A percentile compares a stretch with the other conserved stretches of the same genome.
These are phyloP conservation scores for Peribatodes rhomboidaria DNA, from an alignment of 2,888 invertebrate genomes.

Conservation along the genomic window DNA sequence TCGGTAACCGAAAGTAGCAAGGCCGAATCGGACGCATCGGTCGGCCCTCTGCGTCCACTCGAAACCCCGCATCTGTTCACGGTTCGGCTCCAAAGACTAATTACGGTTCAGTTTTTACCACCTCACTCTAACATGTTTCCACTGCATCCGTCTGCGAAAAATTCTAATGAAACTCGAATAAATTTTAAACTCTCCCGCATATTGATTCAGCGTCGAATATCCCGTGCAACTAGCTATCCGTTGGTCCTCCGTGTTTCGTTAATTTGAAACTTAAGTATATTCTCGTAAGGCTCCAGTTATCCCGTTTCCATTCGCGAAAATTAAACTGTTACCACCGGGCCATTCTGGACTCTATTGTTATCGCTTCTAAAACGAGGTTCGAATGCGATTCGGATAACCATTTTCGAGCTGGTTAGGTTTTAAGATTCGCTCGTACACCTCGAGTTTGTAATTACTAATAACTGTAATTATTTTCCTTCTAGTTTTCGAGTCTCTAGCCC, in stretches of 20 bases:
- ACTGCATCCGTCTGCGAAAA: slow-evolving; percentile 63
- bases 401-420: slow-evolving; percentile 68
- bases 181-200: slow-evolving; percentile 60
- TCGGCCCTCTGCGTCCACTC: slow-evolving; percentile 48
- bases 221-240: slow-evolving; percentile 45
- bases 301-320: slow-evolving; percentile 54
- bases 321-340: slow-evolving; percentile 54
- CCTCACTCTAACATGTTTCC: slow-evolving; percentile 69
- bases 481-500: slow-evolving; percentile 55
- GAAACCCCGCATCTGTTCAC: slow-evolving; percentile 62
- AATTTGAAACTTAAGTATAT: slow-evolving; percentile 63
- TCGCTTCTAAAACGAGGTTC: slow-evolving; percentile 52
- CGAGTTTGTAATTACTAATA: slow-evolving; percentile 74
- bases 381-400: slow-evolving; percentile 53
- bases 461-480: slow-evolving; percentile 68
- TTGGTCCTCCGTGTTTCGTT: slow-evolving; percentile 47
- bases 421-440: slow-evolving; percentile 68
- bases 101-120: slow-evolving; percentile 78
- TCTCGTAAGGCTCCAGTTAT: slow-evolving; percentile 61
- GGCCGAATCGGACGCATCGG: slow-evolving; percentile 56
- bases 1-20: slow-evolving; percentile 43
- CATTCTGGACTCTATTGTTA: slow-evolving; percentile 61
- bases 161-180: slow-evolving; percentile 59
- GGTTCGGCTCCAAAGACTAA: slow-evolving; percentile 77
- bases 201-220: slow-evolving; percentile 63